These are phyloP conservation scores for Anoplopoma fimbria DNA, from an alignment of 2,113 vertebrate genomes.

Conservation along the genomic window DNA sequence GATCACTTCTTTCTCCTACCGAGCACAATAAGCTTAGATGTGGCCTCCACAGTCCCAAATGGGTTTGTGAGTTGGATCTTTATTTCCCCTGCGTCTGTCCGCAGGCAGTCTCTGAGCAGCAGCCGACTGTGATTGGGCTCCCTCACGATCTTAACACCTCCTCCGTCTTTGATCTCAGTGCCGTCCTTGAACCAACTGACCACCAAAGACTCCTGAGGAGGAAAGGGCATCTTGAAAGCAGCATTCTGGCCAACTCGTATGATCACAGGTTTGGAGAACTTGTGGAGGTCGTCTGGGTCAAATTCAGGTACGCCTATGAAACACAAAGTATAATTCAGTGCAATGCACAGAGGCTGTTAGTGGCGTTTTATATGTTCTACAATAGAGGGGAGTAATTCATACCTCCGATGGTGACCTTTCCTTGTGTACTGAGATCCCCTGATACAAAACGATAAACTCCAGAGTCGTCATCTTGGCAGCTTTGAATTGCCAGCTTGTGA, in stretches of 20 bases:
- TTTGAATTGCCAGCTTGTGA: conserved; percentile 81
- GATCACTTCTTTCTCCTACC: conserved; percentile 68
- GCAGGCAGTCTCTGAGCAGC: conserved; percentile 84
- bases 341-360: background rate
- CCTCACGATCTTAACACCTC: conserved; percentile 81
- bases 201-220: conserved; percentile 82
- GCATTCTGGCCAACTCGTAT: conserved; percentile 86
- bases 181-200: conserved; percentile 87
- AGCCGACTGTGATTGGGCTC: conserved; percentile 83
- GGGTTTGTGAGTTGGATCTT: conserved; percentile 87
- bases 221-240: conserved; percentile 86
- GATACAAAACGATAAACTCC: conserved; percentile 85
- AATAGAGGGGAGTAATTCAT: conserved; percentile 3
- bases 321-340: conserved; percentile 32
- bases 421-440: conserved; percentile 74
- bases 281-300: conserved; percentile 82
- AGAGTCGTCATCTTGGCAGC: conserved; percentile 75
- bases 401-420: conserved; percentile 80
- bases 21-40: conserved; percentile 83
- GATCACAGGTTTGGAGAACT: conserved; percentile 84
- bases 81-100: conserved; percentile 87
- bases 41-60: conserved; percentile 82
- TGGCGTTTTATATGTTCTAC: background rate
- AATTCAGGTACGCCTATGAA: conserved; percentile 85
- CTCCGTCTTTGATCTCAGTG: conserved; percentile 79